A percentile compares a stretch with the other conserved stretches of the same genome.
Evolutionary conservation across 2,797 vertebrate genomes (phyloP).

Genomic region (Hippopotamyrus pictus): DNA sequence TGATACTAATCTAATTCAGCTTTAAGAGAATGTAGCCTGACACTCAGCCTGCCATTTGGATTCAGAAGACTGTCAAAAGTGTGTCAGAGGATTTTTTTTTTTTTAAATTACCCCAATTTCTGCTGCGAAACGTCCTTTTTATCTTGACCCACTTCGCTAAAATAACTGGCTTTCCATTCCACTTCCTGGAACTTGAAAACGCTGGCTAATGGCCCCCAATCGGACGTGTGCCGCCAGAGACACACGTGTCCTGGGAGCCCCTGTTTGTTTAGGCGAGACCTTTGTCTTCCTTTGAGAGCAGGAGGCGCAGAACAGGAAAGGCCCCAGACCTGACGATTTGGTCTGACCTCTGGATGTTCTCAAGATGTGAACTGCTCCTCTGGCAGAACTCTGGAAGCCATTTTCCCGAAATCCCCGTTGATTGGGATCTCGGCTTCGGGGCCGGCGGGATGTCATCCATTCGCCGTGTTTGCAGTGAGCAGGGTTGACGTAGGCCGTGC

Average conservation of each 20-base stretch:
- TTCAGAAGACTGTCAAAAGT: neutral
- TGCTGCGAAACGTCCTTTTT: neutral
- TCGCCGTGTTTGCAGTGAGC: slow-evolving; percentile 51
- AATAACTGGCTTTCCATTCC: neutral
- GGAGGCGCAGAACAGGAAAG: slow-evolving; percentile 14
- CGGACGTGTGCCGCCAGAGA: neutral
- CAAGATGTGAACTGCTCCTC: slow-evolving; percentile 53
- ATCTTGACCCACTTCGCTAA: slow-evolving; percentile 2
- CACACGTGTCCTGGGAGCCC: slow-evolving; percentile 46
- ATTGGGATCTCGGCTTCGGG: slow-evolving; percentile 46
- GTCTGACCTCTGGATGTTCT: slow-evolving; percentile 52
- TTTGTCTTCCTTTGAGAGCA: slow-evolving; percentile 36
- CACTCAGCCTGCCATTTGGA: neutral
- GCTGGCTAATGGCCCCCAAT: neutral
- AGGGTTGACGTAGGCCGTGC: slow-evolving; percentile 40
- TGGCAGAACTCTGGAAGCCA: slow-evolving; percentile 67
- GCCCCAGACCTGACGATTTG: slow-evolving; percentile 49
- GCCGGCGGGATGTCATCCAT: slow-evolving; percentile 33
- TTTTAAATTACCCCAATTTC: slow-evolving; percentile 12
- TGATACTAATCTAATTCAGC: neutral
- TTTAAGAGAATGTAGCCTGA: neutral
- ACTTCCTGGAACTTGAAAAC: neutral
- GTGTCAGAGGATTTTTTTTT: neutral
- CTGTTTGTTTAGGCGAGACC: slow-evolving; percentile 53
- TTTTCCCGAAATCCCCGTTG: slow-evolving; percentile 55